These are phyloP conservation scores for Phaenicophaeus curvirostris DNA, from an alignment of 2,797 vertebrate species.

Conservation along the genomic window DNA sequence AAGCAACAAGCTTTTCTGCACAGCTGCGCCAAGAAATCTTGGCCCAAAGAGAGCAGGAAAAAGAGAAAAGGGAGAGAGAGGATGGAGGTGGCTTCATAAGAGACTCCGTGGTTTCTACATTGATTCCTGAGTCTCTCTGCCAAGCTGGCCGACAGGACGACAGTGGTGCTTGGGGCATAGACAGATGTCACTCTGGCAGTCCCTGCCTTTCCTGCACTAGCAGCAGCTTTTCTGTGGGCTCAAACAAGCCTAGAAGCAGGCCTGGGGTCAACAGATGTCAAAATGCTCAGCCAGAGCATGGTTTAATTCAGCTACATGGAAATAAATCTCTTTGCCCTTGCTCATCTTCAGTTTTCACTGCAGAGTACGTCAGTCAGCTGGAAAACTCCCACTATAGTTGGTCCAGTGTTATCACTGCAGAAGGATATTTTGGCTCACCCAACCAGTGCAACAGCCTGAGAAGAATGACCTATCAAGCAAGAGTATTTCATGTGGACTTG, in stretches of 20 bases:
- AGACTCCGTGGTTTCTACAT: background rate
- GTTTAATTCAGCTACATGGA: background rate
- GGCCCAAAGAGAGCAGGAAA: background rate
- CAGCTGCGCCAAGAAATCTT: background rate
- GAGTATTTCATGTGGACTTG: background rate
- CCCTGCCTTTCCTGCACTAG: background rate
- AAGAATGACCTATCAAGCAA: background rate
- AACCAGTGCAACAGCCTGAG: background rate
- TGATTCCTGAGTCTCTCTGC: background rate
- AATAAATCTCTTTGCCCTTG: background rate
- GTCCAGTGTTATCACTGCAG: rapidly evolving
- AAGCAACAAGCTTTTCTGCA: background rate
- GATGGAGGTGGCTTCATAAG: background rate
- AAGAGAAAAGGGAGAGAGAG: background rate
- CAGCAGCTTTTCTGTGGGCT: background rate
- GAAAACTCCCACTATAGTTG: background rate
- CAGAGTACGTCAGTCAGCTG: background rate
- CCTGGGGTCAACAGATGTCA: background rate
- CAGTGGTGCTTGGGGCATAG: background rate
- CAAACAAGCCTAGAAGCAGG: background rate
- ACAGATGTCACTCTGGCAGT: background rate
- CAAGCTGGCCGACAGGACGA: background rate
- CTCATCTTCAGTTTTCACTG: background rate
- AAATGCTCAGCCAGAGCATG: background rate
- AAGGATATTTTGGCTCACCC: background rate